Percentiles rank a stretch among this genome's conserved stretches.
phyloP scores from a whole-genome alignment of 2,888 invertebrate genomes.

The Pediacus dermestoides region DNA sequence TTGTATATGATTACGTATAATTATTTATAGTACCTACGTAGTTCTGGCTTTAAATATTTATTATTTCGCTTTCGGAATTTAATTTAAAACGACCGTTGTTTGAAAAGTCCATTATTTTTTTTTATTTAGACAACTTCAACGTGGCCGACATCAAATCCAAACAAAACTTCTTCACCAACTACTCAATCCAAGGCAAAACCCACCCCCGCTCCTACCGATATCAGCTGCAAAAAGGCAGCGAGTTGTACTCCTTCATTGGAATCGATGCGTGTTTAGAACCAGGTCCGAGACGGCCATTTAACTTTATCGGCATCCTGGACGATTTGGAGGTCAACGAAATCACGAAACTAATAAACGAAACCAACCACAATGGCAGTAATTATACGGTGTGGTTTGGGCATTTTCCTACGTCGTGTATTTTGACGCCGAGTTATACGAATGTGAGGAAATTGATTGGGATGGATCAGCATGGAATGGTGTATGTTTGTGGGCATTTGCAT shows the following conservation, averaged over 20 bases:
- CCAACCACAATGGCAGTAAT: slow-evolving; percentile 53
- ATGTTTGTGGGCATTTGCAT: slow-evolving; percentile 89
- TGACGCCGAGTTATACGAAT: slow-evolving; percentile 56
- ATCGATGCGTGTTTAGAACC: slow-evolving; percentile 85
- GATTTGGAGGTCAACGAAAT: slow-evolving; percentile 57
- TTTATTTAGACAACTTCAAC: slow-evolving; percentile 85
- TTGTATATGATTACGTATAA: no score
- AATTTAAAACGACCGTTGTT: no score
- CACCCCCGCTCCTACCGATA: slow-evolving; percentile 73
- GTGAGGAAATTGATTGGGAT: slow-evolving; percentile 59
- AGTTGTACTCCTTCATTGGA: slow-evolving; percentile 76
- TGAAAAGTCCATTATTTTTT: no score
- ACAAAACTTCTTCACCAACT: slow-evolving; percentile 73
- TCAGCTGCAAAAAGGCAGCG: slow-evolving; percentile 55
- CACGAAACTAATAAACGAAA: slow-evolving; percentile 55
- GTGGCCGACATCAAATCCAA: slow-evolving; percentile 64
- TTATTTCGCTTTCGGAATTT: no score
- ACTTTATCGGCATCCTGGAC: slow-evolving; percentile 78
- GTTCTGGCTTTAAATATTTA: no score
- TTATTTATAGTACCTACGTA: no score
- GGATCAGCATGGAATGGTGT: slow-evolving; percentile 63
- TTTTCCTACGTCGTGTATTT: slow-evolving; percentile 85
- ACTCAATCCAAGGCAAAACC: slow-evolving; percentile 71
- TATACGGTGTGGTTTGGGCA: slow-evolving; percentile 82
- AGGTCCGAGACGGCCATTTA: slow-evolving; percentile 82